Conservation (phyloP, 2,888 invertebrate species). For the Penaeus monodon region DNA sequence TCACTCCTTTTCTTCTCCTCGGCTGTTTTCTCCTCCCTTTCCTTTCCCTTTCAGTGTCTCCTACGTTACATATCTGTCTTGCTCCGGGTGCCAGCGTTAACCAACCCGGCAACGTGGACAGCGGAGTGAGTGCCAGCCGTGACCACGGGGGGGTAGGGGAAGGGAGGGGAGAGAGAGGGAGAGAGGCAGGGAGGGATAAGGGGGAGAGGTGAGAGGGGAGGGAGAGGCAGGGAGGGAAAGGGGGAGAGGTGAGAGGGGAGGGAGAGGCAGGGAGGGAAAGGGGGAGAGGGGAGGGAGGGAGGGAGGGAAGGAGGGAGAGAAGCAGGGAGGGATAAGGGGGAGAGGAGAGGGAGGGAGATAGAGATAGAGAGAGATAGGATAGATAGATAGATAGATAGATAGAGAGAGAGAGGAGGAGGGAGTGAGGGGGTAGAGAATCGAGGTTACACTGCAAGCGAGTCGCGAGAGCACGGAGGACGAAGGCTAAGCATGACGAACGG, state of each 20-base stretch:
- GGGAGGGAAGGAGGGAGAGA: background rate
- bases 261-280: background rate
- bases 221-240: background rate
- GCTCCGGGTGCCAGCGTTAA: too few relatives aligned
- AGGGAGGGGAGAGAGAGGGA: background rate
- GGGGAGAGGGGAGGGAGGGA: background rate
- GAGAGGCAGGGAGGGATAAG: background rate
- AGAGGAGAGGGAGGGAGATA: background rate
- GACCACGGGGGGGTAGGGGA: too few relatives aligned
- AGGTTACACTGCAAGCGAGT: too few relatives aligned
- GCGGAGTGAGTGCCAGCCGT: too few relatives aligned
- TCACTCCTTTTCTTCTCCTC: too few relatives aligned
- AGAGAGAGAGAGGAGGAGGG: background rate
- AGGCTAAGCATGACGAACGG: too few relatives aligned
- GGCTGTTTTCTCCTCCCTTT: too few relatives aligned
- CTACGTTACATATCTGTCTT: too few relatives aligned
- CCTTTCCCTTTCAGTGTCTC: too few relatives aligned
- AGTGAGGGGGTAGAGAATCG: background rate
- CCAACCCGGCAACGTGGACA: too few relatives aligned
- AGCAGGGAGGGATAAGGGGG: background rate
- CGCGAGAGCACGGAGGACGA: too few relatives aligned
- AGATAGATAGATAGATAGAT: background rate
- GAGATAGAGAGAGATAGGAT: background rate
- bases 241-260: background rate
- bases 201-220: background rate